Percentiles rank a stretch among this genome's conserved stretches.
Conservation (phyloP, 2,888 invertebrate species). For the Agonopterix alstromeriana region DNA sequence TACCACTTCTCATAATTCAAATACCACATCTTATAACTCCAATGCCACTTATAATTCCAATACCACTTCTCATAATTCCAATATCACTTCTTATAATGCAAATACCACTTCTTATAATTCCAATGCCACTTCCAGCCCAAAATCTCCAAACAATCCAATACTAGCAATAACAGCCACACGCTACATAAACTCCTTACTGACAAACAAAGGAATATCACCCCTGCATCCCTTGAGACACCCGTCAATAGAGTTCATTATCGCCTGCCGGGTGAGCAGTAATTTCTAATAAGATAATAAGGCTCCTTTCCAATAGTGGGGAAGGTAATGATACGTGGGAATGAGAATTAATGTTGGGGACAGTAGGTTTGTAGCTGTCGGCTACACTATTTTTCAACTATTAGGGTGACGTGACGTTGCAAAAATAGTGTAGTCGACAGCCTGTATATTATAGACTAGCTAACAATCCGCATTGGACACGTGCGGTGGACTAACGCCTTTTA, state of each 20-base stretch:
- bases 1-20: too few species aligned
- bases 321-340: conserved; percentile 36
- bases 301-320: conserved; percentile 46
- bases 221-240: conserved; percentile 12
- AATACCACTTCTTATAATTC: not conserved
- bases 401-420: too few species aligned
- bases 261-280: conserved; percentile 29
- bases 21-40: too few species aligned
- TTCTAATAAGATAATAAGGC: conserved; percentile 60
- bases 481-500: too few species aligned
- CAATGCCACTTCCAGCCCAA: not conserved
- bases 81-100: not conserved
- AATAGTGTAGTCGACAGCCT: not conserved
- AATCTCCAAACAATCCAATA: conserved; percentile 23
- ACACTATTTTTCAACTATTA: too few species aligned
- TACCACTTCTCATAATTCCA: too few species aligned
- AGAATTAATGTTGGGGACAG: conserved; percentile 25
- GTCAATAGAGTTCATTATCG: conserved; percentile 28
- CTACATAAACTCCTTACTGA: conserved; percentile 31
- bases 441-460: too few species aligned
- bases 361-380: too few species aligned
- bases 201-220: conserved; percentile 31
- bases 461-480: too few species aligned
- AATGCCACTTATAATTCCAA: too few species aligned
- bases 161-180: conserved; percentile 40